phyloP scores from a whole-genome alignment of 2,888 invertebrate species.

The Ennomos quercinarius region DNA sequence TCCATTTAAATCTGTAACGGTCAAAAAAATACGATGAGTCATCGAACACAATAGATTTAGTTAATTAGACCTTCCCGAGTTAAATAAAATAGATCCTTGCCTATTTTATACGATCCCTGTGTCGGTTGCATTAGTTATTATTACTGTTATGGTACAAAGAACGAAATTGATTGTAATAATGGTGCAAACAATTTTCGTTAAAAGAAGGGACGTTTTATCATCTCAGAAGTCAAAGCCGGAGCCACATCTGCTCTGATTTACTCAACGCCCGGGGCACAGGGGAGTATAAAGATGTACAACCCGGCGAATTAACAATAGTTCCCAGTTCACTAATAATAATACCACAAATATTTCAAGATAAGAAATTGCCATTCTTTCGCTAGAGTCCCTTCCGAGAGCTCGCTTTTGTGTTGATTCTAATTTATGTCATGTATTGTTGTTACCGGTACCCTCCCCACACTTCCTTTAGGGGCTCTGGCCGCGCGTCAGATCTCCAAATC shows the following conservation, averaged over 20 bases:
- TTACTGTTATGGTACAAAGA: constrained; percentile 54
- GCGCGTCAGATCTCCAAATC: constrained; percentile 66
- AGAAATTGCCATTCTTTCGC: constrained; percentile 83
- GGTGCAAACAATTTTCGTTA: constrained; percentile 53
- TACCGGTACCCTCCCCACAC: constrained; percentile 77
- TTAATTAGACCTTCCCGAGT: constrained; percentile 52
- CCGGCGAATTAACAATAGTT: constrained; percentile 74
- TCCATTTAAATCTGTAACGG: constrained; percentile 17
- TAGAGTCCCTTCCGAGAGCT: constrained; percentile 80
- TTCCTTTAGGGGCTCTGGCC: constrained; percentile 75
- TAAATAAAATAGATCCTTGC: constrained; percentile 40
- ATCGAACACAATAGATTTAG: constrained; percentile 39
- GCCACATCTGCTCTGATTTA: constrained; percentile 80
- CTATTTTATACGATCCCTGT: constrained; percentile 46
- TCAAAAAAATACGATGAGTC: constrained; percentile 29
- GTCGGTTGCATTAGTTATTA: constrained; percentile 58
- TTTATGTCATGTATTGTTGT: constrained; percentile 83
- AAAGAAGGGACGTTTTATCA: constrained; percentile 65
- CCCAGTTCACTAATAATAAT: constrained; percentile 75
- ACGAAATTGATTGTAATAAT: constrained; percentile 66
- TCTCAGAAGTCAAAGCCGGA: constrained; percentile 55
- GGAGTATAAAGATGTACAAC: constrained; percentile 64
- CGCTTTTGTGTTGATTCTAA: constrained; percentile 82
- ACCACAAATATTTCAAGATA: constrained; percentile 74
- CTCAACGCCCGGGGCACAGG: constrained; percentile 52